Base-by-base conservation (phyloP, 2,888 invertebrate genomes). In the Orchesellides sinensis region DNA sequence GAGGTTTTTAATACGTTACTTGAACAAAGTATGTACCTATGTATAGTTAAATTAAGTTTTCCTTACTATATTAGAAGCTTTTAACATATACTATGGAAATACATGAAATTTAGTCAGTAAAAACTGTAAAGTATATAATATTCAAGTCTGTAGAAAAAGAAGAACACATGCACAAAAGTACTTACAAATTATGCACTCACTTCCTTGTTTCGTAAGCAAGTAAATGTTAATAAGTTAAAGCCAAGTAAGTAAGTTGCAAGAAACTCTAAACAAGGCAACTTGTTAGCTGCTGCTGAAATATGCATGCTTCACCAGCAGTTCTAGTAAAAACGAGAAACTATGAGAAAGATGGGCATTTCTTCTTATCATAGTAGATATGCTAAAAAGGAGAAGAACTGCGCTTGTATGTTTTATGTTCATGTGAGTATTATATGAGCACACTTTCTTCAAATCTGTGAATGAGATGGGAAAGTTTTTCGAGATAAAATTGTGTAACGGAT, bases 391-490 rank as follows among this genome's bases (percentile, higher is more conserved):
- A 2, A 40, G n/a, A 40, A 40, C 2, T n/a, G 40, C n/a, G n/a
- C n/a, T n/a, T n/a, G n/a, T n/a, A n/a, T n/a, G n/a, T n/a, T n/a
- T n/a, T n/a, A n/a, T n/a, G n/a, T n/a, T n/a, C n/a, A n/a, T n/a
- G n/a, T n/a, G n/a, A n/a, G n/a, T n/a, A n/a, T 12, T 52, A 2
- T 52, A 21, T 8, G 52, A 12, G 25, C 21, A 54, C n/a, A 17
- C 8, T 49, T 49, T 49, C 17, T 49, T 19, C 2, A 61, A 45
- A 40, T 40, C 45, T 40, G 65, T 66, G 45, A 45, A 66, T 29
- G 47, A 25, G 35, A 45, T 47, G 21, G 45, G 14, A 45, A 66
- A 66, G 45, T 66, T 66, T 45, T 66, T 17, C n/a, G 32, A 10
- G 52, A 19, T 3, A 21, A 52, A 52, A 21, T 52, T 19, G 14